Evolutionary conservation across 2,797 vertebrate genomes (phyloP), one percentile per base, ranked within the genome.

Genomic region (Oryzias dopingdopingensis): DNA sequence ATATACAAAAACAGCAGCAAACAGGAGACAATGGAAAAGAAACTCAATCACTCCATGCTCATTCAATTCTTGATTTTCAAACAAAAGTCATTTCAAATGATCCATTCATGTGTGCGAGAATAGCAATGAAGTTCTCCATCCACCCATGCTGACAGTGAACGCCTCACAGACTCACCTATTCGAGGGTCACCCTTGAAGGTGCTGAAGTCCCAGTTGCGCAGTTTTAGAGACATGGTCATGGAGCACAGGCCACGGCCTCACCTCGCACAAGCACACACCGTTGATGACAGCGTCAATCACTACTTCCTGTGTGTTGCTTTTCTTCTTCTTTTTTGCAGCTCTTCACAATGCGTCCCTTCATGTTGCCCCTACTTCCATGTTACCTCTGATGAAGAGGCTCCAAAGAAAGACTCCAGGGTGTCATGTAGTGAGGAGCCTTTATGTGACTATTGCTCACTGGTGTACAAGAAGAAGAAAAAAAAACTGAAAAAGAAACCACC

Each of bases 151-250:
- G 72, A 37, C 59, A 58, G 61, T 67, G 66, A 79, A 67, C 1
- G 50, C 66, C 73, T 43, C 65, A 54, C 44, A 2, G 0, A 18
- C 88, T 92, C 93, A 98, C 96, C 95, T 92, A 98, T 96, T 77
- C 92, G 95, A 3, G 84, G 74, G 53, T 98, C 96, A 61, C 79
- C 72, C 79, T 93, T 95, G 82, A 93, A 94, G 83, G 91, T 90
- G 83, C 89, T 92, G 90, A 99, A 97, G 73, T 98, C 96, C 96
- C 96, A 98, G 86, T 88, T 94, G 70, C 94, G 92, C 79, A 98
- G 85, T 85, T 96, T 98, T 57, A 98, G 91, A 81, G 97, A 99
- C 97, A 99, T 99, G 47, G 60, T 90, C 74, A 72, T 67, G 67
- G 46, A 65, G 16, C 79, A 72, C 62, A 71, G 86, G 82, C 79